Evolutionary conservation across 2,888 invertebrate species (phyloP).

Genomic region (Schizotus pectinicornis): DNA sequence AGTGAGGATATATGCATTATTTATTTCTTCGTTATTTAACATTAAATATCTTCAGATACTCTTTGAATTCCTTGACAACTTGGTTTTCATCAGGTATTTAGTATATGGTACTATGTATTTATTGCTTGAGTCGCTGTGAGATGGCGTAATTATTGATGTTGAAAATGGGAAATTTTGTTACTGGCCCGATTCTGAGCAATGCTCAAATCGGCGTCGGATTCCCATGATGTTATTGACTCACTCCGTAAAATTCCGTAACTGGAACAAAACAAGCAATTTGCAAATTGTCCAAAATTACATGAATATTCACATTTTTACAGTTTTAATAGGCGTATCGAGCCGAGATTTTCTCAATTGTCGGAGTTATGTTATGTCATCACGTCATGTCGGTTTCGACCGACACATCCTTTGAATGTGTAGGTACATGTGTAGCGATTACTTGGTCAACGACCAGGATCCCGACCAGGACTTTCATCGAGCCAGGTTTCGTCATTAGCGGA

Average conservation of each 20-base stretch:
- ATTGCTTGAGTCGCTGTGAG: no score
- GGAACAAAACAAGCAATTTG: slow-evolving; percentile 32
- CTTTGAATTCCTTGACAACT: no score
- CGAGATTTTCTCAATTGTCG: slow-evolving; percentile 26
- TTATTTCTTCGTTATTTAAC: no score
- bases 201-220: background rate
- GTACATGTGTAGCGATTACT: slow-evolving; percentile 25
- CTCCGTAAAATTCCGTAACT: slow-evolving; percentile 20
- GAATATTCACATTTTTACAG: slow-evolving; percentile 37
- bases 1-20: no score
- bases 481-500: slow-evolving; percentile 17
- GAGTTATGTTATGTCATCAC: slow-evolving; percentile 23
- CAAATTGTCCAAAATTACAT: slow-evolving; percentile 34
- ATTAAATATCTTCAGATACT: no score
- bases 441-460: slow-evolving; percentile 35
- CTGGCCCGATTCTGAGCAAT: no score
- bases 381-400: slow-evolving; percentile 4
- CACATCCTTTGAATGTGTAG: slow-evolving; percentile 23
- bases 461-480: slow-evolving; percentile 9
- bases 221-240: slow-evolving; percentile 27
- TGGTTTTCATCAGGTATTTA: no score
- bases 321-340: slow-evolving; percentile 34
- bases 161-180: no score
- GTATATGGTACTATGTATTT: no score
- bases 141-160: no score